These are phyloP conservation scores for Torymus tubicola DNA, from an alignment of 2,888 invertebrate species.

Conservation along the genomic window DNA sequence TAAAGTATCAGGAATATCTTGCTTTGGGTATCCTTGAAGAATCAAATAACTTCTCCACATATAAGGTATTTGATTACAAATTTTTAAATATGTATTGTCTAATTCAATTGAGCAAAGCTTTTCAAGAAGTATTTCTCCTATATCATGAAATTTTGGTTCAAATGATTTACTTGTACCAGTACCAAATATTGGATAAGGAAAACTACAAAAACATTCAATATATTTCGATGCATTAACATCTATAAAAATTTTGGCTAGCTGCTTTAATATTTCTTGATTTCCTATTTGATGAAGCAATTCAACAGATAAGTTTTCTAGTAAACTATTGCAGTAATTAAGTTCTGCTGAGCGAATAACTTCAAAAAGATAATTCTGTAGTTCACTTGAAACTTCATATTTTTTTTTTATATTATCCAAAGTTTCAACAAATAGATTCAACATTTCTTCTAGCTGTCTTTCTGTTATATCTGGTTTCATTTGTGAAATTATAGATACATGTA, in stretches of 20 bases:
- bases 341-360: conserved; percentile 69
- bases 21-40: conserved; percentile 64
- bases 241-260: conserved; percentile 79
- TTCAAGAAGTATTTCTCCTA: conserved; percentile 80
- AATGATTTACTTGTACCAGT: conserved; percentile 53
- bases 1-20: conserved; percentile 74
- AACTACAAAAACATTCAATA: conserved; percentile 80
- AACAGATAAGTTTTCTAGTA: conserved; percentile 66
- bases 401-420: conserved; percentile 62
- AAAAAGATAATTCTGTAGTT: conserved; percentile 65
- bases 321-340: conserved; percentile 69
- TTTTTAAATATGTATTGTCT: conserved; percentile 77
- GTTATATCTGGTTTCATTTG: conserved; percentile 59
- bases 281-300: conserved; percentile 61
- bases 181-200: conserved; percentile 78
- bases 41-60: conserved; percentile 81
- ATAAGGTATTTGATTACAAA: conserved; percentile 81
- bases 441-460: conserved; percentile 63
- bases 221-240: conserved; percentile 78
- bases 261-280: conserved; percentile 63
- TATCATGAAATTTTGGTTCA: conserved; percentile 78
- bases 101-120: conserved; percentile 77
- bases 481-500: conserved; percentile 63
- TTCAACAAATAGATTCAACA: conserved; percentile 64
- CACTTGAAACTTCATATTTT: conserved; percentile 63